phyloP scores from a whole-genome alignment of 2,797 vertebrate genomes.

The Danio kyathit region DNA sequence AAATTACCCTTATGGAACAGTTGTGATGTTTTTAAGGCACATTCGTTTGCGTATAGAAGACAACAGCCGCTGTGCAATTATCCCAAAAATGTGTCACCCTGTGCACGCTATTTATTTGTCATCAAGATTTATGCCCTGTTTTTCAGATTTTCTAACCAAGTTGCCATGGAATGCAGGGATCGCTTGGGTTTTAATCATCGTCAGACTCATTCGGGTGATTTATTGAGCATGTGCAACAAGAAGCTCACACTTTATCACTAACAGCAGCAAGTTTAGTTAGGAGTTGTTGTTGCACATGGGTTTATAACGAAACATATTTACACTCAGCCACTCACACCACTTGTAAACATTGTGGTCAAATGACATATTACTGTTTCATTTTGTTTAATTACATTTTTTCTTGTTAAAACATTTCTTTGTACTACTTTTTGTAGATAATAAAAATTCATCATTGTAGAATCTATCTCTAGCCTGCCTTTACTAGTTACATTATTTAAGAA shows the following conservation, averaged over 20 bases:
- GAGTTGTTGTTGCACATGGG: background rate
- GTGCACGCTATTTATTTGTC: slow-evolving; percentile 50
- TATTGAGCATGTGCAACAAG: slow-evolving; percentile 37
- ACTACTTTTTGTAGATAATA: background rate
- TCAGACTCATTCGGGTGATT: slow-evolving; percentile 26
- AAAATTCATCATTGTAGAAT: background rate
- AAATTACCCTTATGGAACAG: slow-evolving; percentile 13
- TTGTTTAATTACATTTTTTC: background rate
- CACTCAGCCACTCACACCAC: background rate
- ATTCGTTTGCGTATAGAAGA: slow-evolving; percentile 24
- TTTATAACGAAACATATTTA: background rate
- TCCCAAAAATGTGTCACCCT: slow-evolving; percentile 23
- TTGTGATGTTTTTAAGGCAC: slow-evolving; percentile 2
- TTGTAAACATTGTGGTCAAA: background rate
- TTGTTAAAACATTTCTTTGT: background rate
- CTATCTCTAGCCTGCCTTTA: background rate
- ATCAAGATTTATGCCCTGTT: slow-evolving; percentile 50
- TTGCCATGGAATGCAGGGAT: slow-evolving; percentile 37
- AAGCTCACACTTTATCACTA: slow-evolving; percentile 29
- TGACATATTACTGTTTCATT: background rate
- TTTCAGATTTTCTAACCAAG: slow-evolving; percentile 31
- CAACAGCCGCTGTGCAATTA: slow-evolving; percentile 43
- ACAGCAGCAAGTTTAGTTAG: slow-evolving; percentile 12
- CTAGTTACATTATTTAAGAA: no score
- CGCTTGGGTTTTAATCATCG: slow-evolving; percentile 16